Evolutionary conservation across 1,140 invertebrate genomes (phyloP), one percentile per base, ranked within the genome.

Genomic region (Melitaea cinxia): DNA sequence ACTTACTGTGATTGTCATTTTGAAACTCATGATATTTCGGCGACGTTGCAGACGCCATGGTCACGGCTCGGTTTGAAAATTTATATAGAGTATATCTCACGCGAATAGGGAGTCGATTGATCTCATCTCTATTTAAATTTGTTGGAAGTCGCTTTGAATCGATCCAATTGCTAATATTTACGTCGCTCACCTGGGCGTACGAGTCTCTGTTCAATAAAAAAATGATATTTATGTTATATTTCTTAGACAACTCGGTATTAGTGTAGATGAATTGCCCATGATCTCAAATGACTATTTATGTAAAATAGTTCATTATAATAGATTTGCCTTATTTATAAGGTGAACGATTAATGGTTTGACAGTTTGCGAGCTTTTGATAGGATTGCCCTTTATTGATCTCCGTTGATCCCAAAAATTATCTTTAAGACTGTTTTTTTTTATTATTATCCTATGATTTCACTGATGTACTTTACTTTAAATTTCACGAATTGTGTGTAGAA

Each of bases 271-370:
- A 77, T 81, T 82, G 79, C 77, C 77, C 72, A 77, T 90, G 88
- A 90, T 90, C 88, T 90, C 88, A 90, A 84, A 83, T 87, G 88
- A 80, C 80, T 88, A 84, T 87, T 87, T 84, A 85, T 84, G 72
- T 82, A 73, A 77, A 80, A 82, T 78, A 78, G 71, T 78, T 67
- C 64, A 69, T 81, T 83, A 74, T 76, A 33, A 65, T 82, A 82
- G 77, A 73, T 79, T 70, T 78, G 75, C 63, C 68, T 77, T 86
- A 88, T 87, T 83, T 85, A 85, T 83, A 80, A 75, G 56, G 52
- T 69, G 68, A 57, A 35, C 58, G 52, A 45, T 30, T 57, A 33
- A 52, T 14, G 50, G 70, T 65, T 68, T 39, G 69, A 68, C 56
- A 61, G 52, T 49, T 56, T 54, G 30, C 55, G 49, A 49, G 55